Evolutionary conservation across 2,113 vertebrate species (phyloP).

Genomic region (Melanocharis versteri): DNA sequence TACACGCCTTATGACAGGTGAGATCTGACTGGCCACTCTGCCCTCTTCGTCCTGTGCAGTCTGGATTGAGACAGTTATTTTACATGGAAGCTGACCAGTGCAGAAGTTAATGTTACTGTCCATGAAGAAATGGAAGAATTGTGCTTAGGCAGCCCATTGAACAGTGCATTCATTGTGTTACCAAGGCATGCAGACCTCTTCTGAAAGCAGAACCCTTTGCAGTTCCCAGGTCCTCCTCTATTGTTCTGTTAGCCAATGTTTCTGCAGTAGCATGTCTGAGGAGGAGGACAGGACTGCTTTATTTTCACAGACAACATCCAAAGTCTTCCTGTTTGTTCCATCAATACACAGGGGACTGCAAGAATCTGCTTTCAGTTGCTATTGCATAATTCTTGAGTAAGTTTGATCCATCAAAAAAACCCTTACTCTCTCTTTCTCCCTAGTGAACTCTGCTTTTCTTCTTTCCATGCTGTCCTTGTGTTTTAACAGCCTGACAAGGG

Average conservation of each 20-base stretch:
- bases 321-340: not conserved
- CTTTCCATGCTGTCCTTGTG: not conserved
- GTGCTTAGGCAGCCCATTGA: not conserved
- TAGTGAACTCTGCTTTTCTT: not conserved
- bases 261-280: not conserved
- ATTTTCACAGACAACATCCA: not conserved
- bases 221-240: not conserved
- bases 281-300: not conserved
- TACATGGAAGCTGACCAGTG: not conserved
- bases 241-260: not conserved
- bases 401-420: not conserved
- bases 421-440: not conserved
- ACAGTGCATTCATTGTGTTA: not conserved
- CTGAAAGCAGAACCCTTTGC: not conserved
- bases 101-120: not conserved
- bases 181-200: not conserved
- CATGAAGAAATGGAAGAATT: not conserved
- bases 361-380: not conserved
- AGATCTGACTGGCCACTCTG: not conserved
- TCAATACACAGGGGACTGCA: not conserved
- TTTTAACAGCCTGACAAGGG: not conserved
- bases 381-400: not conserved
- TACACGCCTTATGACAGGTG: slow-evolving; percentile 96
- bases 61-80: not conserved
- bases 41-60: not conserved